Percentiles rank a stretch among this genome's conserved stretches.
These are phyloP conservation scores for Drosophila pseudoananassae DNA, from an alignment of 1,140 invertebrate species.

Conservation along the genomic window DNA sequence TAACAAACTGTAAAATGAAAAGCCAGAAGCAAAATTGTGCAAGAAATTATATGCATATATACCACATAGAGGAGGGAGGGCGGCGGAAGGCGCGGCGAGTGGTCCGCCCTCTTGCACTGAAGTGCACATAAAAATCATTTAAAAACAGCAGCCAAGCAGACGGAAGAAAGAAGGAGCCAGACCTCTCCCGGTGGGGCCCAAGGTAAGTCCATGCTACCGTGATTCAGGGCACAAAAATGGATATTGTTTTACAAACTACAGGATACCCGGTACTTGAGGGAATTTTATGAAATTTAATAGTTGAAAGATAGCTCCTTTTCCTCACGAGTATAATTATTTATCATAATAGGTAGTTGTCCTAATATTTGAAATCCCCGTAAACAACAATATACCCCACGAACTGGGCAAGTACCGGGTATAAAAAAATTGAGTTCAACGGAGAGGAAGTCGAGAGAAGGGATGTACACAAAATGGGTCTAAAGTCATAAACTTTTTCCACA, in stretches of 20 bases:
- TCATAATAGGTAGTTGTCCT: neutral
- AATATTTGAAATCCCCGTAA: neutral
- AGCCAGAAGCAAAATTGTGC: constrained; percentile 51
- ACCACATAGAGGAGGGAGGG: constrained; percentile 4
- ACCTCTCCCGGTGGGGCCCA: constrained; percentile 47
- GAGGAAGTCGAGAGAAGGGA: neutral
- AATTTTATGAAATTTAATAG: neutral
- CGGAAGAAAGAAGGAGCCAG: constrained; percentile 16
- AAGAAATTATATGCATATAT: constrained; percentile 72
- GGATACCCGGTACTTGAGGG: neutral
- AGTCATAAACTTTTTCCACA: constrained; percentile 80
- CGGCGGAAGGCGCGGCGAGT: neutral
- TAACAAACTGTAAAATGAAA: constrained; percentile 58
- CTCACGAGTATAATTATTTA: neutral
- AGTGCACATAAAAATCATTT: constrained; percentile 81
- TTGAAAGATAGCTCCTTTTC: neutral
- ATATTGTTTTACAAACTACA: neutral
- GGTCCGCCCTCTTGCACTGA: constrained; percentile 46
- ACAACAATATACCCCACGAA: neutral
- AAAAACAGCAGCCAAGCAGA: constrained; percentile 68
- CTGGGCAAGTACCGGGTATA: neutral
- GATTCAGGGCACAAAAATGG: constrained; percentile 49
- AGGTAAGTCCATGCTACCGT: constrained; percentile 58
- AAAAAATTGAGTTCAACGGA: constrained; percentile 68
- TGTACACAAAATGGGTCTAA: constrained; percentile 78